Base-by-base conservation (phyloP, 2,113 vertebrate species). In the Anolis carolinensis region DNA sequence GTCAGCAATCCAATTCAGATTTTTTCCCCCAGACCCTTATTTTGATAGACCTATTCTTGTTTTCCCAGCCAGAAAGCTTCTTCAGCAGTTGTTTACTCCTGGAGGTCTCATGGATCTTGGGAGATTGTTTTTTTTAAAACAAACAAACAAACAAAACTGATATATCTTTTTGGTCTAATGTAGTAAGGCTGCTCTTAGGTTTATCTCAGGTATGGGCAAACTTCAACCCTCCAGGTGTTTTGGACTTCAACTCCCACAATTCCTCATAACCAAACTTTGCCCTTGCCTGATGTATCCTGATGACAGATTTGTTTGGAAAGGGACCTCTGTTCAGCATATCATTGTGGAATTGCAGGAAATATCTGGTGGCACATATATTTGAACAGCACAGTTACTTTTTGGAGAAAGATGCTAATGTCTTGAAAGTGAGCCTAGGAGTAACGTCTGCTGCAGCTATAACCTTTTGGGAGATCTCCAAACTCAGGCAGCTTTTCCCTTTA, bases 1-100 rank as follows among this genome's bases (percentile, higher is more conserved):
- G 1, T 0, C 0, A 1, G 1, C 23, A 48, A 11, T 68, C 25
- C 63, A 2, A 0, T 34, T 82, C 48, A 7, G 7, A 52, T 3
- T 36, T 65, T 50, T 5, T 10, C 25, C 39, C 59, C 65, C 16
- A 70, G 5, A 34, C 7, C 20, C 10, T 52, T 34, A 21, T 59
- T n/a, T 16, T 3, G 44, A 79, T 20, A 23, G 8, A 30, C 27
- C 50, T 16, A 59, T 59, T 13, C 55, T 59, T 59, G 55, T 14
- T 18, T 14, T 18, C 55, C 18, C 11, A 18, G 18, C 16, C 39
- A 32, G 2, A 5, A 34, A 32, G n/a, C 13, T 32, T 70, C n/a
- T 16, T n/a, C 68, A 67, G 79, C 20, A 2, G 20, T 20, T 62
- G 21, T 55, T 14, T 16, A 9, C 36, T 34, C 39, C n/a, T 34